These are phyloP conservation scores for Petaurus breviceps DNA, from an alignment of 2,113 vertebrate species.

Conservation along the genomic window DNA sequence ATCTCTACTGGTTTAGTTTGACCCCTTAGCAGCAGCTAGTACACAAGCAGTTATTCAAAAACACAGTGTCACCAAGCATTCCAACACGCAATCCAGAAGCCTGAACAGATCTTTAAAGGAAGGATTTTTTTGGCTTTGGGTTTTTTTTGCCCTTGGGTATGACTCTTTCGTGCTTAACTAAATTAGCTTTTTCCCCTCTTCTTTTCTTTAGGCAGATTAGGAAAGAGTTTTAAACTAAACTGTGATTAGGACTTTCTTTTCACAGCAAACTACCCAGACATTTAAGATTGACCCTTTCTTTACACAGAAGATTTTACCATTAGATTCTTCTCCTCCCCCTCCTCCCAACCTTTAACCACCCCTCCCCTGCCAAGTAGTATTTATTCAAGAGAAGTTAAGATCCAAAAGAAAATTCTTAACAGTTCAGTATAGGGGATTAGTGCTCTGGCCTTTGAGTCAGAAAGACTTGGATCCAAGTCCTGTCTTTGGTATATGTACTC, in stretches of 20 bases:
- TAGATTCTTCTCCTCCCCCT: slow-evolving; percentile 66
- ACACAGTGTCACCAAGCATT: neutral
- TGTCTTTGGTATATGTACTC: neutral
- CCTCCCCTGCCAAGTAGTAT: neutral
- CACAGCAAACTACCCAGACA: slow-evolving; percentile 39
- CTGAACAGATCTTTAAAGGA: neutral
- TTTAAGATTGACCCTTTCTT: slow-evolving; percentile 54
- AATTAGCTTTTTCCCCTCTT: neutral
- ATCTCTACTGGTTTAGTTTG: neutral
- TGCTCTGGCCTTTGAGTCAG: neutral
- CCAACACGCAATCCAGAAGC: slow-evolving; percentile 16
- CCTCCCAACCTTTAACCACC: neutral
- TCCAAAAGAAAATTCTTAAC: slow-evolving; percentile 13
- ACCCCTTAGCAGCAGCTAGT: neutral
- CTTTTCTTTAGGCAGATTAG: slow-evolving; percentile 72
- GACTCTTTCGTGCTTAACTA: slow-evolving; percentile 59
- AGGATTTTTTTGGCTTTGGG: neutral
- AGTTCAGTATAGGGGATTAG: neutral
- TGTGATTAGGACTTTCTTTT: slow-evolving; percentile 70
- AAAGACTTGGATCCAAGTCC: neutral
- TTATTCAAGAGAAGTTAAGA: slow-evolving; percentile 64
- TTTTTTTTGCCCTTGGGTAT: neutral
- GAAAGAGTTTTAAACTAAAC: slow-evolving; percentile 66
- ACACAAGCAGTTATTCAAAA: slow-evolving; percentile 25
- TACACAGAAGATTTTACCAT: slow-evolving; percentile 71